Base-by-base conservation (phyloP, 2,888 invertebrate genomes). In the Diaprepes abbreviatus region DNA sequence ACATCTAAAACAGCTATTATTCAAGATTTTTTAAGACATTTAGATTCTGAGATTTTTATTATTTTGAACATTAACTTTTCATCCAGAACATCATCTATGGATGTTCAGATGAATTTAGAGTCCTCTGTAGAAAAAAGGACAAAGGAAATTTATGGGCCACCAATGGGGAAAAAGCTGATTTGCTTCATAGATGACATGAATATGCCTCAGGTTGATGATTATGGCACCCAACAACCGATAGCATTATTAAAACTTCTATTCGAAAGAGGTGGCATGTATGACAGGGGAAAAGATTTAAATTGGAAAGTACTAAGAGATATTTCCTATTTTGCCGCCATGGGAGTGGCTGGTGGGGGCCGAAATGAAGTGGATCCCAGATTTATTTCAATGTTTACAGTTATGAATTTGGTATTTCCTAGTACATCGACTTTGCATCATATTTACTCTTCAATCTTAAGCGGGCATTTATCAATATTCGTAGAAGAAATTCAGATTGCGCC, bases 101-200 rank as follows among this genome's bases (percentile, higher is more conserved):
- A 96, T 83, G 93, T 97, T 3, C 96, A 97, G 82, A 87, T 91
- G 14, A 94, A 92, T 80, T 85, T 97, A 74, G 96, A 97, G 84
- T 92, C 95, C 0, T 90, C 91, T 0, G 91, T 97, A 0, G 96
- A 96, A 82, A 96, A 96, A 81, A 87, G 95, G 65, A 96, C 96
- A 0, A 95, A 96, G 82, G 94, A 95, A 80, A 90, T 92, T 2
- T 96, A 92, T 80, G 96, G 96, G 0, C 97, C 97, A 33, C 93
- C 95, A 0, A 89, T 93, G 67, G 96, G 96, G 31, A 97, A 95
- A 85, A 92, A 93, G 79, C 88, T 97, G 81, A 88, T 96, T 35
- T 90, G 95, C 73, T 97, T 97, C 80, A 92, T 97, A 74, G 97
- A 97, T 80, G 96, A 97, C 80, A 92, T 97, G 91, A 96, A 96